A percentile compares a stretch with the other conserved stretches of the same genome.
These are phyloP conservation scores for Pteropus rufus DNA, from an alignment of 2,797 vertebrate species.

Conservation along the genomic window DNA sequence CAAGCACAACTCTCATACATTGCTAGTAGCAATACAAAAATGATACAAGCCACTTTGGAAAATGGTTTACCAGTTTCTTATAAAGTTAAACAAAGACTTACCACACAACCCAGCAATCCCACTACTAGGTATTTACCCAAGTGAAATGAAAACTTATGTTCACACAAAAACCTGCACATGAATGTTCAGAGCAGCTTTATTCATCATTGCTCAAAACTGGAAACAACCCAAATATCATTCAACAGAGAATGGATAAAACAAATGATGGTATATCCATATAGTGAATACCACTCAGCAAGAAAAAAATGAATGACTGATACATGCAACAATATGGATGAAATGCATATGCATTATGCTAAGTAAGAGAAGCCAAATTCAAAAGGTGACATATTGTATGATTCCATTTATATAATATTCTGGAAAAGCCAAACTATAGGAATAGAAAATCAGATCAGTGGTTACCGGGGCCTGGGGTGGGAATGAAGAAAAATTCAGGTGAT, in stretches of 20 bases:
- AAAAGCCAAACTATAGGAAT: not conserved
- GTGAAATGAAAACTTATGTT: conserved; percentile 24
- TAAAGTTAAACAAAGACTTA: not conserved
- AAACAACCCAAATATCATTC: conserved; percentile 22
- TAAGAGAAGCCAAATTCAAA: not conserved
- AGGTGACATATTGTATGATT: not conserved
- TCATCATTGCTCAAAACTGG: not conserved
- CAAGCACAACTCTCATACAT: not conserved
- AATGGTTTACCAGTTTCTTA: conserved; percentile 18
- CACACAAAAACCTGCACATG: not conserved
- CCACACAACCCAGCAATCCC: not conserved
- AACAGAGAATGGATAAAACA: not conserved
- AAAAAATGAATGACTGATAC: not conserved
- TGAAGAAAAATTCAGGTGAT: not conserved
- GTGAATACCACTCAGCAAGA: not conserved
- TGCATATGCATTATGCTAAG: not conserved
- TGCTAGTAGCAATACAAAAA: conserved; percentile 3
- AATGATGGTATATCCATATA: not conserved
- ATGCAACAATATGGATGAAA: not conserved
- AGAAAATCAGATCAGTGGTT: not conserved
- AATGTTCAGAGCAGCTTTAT: conserved; percentile 47
- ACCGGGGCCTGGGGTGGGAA: not conserved
- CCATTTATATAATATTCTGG: not conserved
- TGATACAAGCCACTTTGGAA: not conserved
- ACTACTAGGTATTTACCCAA: not conserved